Evolutionary conservation across 2,113 vertebrate species (phyloP).

Genomic region (Pituophis catenifer): DNA sequence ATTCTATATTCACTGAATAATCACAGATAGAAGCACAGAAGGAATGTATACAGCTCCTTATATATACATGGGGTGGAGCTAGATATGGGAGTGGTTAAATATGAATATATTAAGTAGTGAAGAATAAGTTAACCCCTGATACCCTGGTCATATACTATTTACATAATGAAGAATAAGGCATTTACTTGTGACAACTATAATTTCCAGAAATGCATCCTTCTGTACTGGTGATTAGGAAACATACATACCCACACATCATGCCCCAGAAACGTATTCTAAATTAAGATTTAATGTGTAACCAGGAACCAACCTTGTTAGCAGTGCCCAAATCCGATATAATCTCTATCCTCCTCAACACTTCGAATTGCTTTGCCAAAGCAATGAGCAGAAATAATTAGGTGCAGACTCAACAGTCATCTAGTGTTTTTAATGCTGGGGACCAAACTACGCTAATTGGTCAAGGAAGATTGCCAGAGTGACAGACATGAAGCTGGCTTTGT

Average conservation of each 20-base stretch:
- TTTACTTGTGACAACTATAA: too few relatives aligned
- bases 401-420: background rate
- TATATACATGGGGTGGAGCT: too few relatives aligned
- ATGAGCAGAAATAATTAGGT: background rate
- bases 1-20: too few relatives aligned
- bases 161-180: too few relatives aligned
- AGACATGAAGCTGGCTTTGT: background rate
- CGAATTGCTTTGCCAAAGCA: background rate
- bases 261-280: background rate
- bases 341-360: background rate
- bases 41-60: too few relatives aligned
- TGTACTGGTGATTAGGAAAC: background rate
- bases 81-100: too few relatives aligned
- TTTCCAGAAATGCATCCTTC: background rate
- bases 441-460: background rate
- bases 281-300: background rate
- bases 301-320: background rate
- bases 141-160: too few relatives aligned
- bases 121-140: too few relatives aligned
- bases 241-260: background rate
- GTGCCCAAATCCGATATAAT: slow-evolving; percentile 3
- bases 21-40: too few relatives aligned
- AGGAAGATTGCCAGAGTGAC: background rate
- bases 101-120: too few relatives aligned
- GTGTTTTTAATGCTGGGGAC: background rate